Evolutionary conservation across 1,140 invertebrate genomes (phyloP).

Genomic region (Drosophila miranda): DNA sequence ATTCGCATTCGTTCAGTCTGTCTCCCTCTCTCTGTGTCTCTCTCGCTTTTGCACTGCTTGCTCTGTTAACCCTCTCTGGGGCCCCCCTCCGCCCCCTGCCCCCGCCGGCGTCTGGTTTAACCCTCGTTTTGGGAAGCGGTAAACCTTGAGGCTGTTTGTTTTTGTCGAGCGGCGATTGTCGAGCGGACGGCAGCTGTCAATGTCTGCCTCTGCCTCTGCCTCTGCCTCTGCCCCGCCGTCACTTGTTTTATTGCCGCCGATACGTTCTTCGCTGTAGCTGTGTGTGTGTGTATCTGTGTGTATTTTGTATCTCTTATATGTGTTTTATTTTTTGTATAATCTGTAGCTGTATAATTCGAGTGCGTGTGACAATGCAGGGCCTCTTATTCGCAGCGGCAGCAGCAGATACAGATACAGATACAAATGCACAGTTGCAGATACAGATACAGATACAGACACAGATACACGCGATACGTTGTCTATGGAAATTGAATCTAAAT

Average conservation of each 20-base stretch:
- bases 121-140: conserved; percentile 17
- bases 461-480: conserved; percentile 34
- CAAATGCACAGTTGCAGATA: conserved; percentile 1
- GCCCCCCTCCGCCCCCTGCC: too few relatives aligned
- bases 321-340: background rate
- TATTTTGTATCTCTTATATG: conserved; percentile 10
- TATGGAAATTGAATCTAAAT: conserved; percentile 80
- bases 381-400: conserved; percentile 5
- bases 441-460: conserved; percentile 7
- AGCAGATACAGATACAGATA: conserved; percentile 16
- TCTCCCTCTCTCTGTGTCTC: conserved; percentile 4
- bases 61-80: too few relatives aligned
- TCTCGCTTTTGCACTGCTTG: background rate
- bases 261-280: conserved; percentile 32
- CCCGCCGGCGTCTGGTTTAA: too few relatives aligned
- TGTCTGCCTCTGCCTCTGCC: conserved; percentile 19
- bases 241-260: conserved; percentile 58
- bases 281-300: background rate
- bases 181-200: conserved; percentile 35
- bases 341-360: background rate
- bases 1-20: conserved; percentile 31
- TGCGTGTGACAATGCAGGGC: conserved; percentile 72
- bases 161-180: conserved; percentile 21
- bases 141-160: conserved; percentile 65
- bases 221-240: conserved; percentile 24